Evolutionary conservation across 2,888 invertebrate genomes (phyloP).

Genomic region (Ptychoptera albimana): DNA sequence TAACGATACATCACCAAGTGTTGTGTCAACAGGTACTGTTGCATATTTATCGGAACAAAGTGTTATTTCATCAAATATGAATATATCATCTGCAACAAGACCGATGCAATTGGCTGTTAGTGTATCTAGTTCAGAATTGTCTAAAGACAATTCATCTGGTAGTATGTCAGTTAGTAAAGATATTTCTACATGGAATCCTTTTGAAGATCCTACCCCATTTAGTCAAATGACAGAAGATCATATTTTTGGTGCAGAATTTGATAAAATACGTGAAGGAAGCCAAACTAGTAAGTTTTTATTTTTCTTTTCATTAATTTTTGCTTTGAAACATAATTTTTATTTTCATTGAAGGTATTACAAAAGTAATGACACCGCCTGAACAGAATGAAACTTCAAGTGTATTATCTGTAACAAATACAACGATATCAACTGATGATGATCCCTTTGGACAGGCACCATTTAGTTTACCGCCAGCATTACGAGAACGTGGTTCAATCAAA

Average conservation of each 20-base stretch:
- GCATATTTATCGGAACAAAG: slow-evolving; percentile 9
- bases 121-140: slow-evolving; percentile 24
- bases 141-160: slow-evolving; percentile 11
- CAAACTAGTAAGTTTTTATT: slow-evolving; percentile 47
- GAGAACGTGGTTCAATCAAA: slow-evolving; percentile 28
- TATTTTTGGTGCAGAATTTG: slow-evolving; percentile 69
- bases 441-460: slow-evolving; percentile 75
- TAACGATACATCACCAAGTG: slow-evolving; percentile 14
- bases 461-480: slow-evolving; percentile 42
- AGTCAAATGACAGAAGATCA: slow-evolving; percentile 63
- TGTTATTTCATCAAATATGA: neutral
- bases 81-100: neutral
- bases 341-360: neutral
- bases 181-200: slow-evolving; percentile 68
- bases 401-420: slow-evolving; percentile 19
- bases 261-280: slow-evolving; percentile 58
- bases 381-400: neutral
- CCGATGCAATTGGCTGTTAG: slow-evolving; percentile 13
- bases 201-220: slow-evolving; percentile 53
- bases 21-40: slow-evolving; percentile 3
- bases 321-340: neutral
- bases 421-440: slow-evolving; percentile 38
- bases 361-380: slow-evolving; percentile 1
- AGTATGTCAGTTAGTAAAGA: slow-evolving; percentile 23
- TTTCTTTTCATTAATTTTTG: neutral